Conservation (phyloP, 92 coral and sea anemone genomes). For the Siderastrea radians region DNA sequence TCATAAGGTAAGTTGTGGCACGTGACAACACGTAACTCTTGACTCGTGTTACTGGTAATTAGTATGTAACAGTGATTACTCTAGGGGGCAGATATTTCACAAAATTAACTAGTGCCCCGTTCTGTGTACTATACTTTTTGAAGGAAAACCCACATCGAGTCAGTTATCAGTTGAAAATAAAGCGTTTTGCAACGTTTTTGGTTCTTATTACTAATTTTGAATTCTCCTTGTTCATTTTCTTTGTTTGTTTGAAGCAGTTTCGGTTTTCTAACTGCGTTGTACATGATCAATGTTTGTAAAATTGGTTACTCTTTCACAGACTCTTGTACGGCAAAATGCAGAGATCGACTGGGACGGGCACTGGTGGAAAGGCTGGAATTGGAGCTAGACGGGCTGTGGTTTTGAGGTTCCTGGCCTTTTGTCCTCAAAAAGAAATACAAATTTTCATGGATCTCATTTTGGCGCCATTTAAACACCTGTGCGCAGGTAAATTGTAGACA, state of each 20-base stretch:
- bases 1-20: conserved; percentile 75
- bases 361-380: conserved; percentile 89
- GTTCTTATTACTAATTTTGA: no score
- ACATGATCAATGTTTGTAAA: background rate
- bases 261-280: background rate
- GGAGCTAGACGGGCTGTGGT: conserved; percentile 83
- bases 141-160: no score
- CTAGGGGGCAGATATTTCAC: no score
- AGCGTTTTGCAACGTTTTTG: no score
- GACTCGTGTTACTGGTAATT: background rate
- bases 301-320: conserved; percentile 36
- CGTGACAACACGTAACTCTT: background rate
- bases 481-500: conserved; percentile 60
- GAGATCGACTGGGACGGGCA: conserved; percentile 96
- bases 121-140: no score
- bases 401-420: conserved; percentile 88
- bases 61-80: no score
- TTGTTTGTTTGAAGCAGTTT: no score
- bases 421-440: conserved; percentile 82
- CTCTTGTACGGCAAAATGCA: conserved; percentile 95
- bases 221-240: no score
- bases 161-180: no score
- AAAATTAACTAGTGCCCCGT: no score
- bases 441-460: conserved; percentile 93
- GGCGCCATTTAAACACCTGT: conserved; percentile 87